Base-by-base conservation (phyloP, 2,797 vertebrate species). In the Myotis daubentonii region DNA sequence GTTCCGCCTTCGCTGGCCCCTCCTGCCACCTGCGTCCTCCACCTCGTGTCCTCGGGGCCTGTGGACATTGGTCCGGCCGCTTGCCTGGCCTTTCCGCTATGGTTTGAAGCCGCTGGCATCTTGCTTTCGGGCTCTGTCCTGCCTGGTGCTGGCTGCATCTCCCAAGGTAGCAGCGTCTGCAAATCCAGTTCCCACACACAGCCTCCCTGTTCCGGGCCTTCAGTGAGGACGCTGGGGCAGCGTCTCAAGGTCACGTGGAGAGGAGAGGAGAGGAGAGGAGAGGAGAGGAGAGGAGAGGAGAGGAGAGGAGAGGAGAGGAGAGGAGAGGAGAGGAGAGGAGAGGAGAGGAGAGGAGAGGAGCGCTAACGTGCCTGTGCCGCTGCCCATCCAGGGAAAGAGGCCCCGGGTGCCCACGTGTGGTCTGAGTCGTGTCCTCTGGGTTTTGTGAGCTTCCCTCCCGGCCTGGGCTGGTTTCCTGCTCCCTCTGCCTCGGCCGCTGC, bases 211-310 rank as follows among this genome's bases (percentile, higher is more conserved):
- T 97, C 66, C 71, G 62, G 93, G 82, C 94, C 92, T 53, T 83
- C 96, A 94, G 96, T 85, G 94, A 96, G 93, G 97, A 95, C 78
- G 87, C 71, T 60, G 65, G 28, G 80, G 88, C 92, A 89, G 92
- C 47, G 47, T 41, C 53, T 87, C 97, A 97, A 97, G 96, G 97
- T 96, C 96, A 91, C 1, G 11, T 95, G 87, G 76, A 91, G 74
- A 93, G 12, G 44, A 47, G 44, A 47, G 44, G 44, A 47, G 44
- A 44, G 44, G 44, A 44, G 44, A 44, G 44, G 44, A 44, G 44
- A 44, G 44, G 44, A 44, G 8, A 44, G 44, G 44, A 10, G 9
- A 44, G 44, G 44, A 10, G 44, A 44, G 44, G 44, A 10, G 44
- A 44, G 44, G 44, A 10, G 44, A 41, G 41, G 41, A 8, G 41